These are phyloP conservation scores for human DNA, from an alignment of 2,113 vertebrate species.

Conservation along the genomic window GRCh38 chr6:1899001-1899500, in stretches of 20 bases:
- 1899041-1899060: background rate
- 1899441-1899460: background rate
- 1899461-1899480: background rate
- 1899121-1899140: background rate
- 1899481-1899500: background rate
- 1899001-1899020: background rate
- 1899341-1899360: background rate
- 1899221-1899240: background rate
- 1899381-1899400: background rate
- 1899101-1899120: background rate
- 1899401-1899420: background rate
- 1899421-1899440: background rate
- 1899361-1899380: background rate
- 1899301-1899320: background rate
- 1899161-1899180: background rate
- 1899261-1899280: background rate
- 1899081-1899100: background rate
- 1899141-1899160: background rate
- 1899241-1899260: background rate
- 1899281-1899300: background rate
- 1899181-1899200: background rate
- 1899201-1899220: background rate
- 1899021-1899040: background rate
- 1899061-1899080: background rate
- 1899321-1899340: background rate